Evolutionary conservation across 2,888 invertebrate genomes (phyloP).

Genomic region (Heliconius sara): DNA sequence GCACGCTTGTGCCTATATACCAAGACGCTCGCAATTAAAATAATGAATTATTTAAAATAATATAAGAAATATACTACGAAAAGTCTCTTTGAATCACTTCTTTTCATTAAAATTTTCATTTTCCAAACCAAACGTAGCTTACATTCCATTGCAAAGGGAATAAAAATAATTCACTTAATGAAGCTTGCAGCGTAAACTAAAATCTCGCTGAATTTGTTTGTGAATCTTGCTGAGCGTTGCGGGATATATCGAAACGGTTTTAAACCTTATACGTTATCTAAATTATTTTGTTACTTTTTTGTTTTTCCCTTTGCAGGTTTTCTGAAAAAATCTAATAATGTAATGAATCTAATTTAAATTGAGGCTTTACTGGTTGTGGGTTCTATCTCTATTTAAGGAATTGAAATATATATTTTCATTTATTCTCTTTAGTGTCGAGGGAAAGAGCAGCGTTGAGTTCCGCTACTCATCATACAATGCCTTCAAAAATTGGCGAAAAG

Average conservation of each 20-base stretch:
- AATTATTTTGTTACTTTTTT: not conserved
- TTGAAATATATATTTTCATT: no score
- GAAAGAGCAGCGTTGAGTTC: no score
- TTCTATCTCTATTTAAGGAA: no score
- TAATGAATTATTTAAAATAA: slow-evolving; percentile 10
- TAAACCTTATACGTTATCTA: slow-evolving; percentile 10
- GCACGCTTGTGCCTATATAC: no score
- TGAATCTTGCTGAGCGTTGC: slow-evolving; percentile 16
- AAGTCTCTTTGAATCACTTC: slow-evolving; percentile 4
- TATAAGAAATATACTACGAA: slow-evolving; percentile 5
- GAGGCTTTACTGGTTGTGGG: no score
- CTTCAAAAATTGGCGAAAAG: no score
- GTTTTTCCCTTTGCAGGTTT: not conserved
- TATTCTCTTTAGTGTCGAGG: no score
- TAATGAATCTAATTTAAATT: no score
- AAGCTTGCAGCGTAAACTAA: slow-evolving; percentile 30
- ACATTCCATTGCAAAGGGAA: slow-evolving; percentile 26
- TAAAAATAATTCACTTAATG: slow-evolving; percentile 34
- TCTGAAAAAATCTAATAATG: not conserved
- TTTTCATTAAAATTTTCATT: slow-evolving; percentile 35
- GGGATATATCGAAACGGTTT: slow-evolving; percentile 7
- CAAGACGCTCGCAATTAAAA: not conserved
- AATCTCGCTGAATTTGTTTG: slow-evolving; percentile 32
- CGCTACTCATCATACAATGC: no score
- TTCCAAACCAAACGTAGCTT: slow-evolving; percentile 28